A percentile compares a stretch with the other conserved stretches of the same genome.
phyloP scores from a whole-genome alignment of 2,797 vertebrate genomes.

The Eupleurogrammus muticus region DNA sequence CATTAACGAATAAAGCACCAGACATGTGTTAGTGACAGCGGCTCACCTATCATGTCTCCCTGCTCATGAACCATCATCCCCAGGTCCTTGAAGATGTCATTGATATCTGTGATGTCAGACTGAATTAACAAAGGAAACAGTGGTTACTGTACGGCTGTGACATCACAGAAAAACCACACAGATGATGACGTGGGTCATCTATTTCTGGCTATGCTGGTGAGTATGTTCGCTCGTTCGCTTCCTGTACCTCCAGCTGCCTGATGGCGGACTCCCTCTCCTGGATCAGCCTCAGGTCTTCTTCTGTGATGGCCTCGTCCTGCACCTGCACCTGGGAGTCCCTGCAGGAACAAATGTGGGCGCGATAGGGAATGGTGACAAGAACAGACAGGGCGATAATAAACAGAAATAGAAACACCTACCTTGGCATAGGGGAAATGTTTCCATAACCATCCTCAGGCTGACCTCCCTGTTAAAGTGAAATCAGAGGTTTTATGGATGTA shows the following conservation, averaged over 20 bases:
- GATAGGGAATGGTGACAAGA: not conserved
- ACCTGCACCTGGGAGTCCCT: conserved; percentile 87
- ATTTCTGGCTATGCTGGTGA: too few relatives aligned
- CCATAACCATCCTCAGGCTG: conserved; percentile 88
- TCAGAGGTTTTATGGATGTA: not conserved
- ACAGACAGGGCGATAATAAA: not conserved
- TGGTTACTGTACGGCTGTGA: conserved; percentile 78
- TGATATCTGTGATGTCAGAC: conserved; percentile 97
- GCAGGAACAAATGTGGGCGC: conserved; percentile 49
- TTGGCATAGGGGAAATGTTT: conserved; percentile 83
- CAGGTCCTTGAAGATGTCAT: conserved; percentile 99
- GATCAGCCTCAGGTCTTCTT: conserved; percentile 94
- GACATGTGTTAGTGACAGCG: too few relatives aligned
- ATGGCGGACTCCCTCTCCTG: conserved; percentile 93
- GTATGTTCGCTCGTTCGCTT: not conserved
- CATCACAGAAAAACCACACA: conserved; percentile 80
- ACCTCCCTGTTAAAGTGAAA: conserved; percentile 82
- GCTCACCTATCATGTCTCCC: conserved; percentile 97
- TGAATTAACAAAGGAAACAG: conserved; percentile 68
- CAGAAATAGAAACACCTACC: conserved; percentile 73
- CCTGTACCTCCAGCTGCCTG: conserved; percentile 90
- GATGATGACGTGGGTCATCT: not conserved
- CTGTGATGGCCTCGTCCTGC: conserved; percentile 91
- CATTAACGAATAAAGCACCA: not conserved
- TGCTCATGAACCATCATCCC: conserved; percentile 99